Evolutionary conservation across 2,888 invertebrate species (phyloP).

Genomic region (Sinohyriopsis cumingii): DNA sequence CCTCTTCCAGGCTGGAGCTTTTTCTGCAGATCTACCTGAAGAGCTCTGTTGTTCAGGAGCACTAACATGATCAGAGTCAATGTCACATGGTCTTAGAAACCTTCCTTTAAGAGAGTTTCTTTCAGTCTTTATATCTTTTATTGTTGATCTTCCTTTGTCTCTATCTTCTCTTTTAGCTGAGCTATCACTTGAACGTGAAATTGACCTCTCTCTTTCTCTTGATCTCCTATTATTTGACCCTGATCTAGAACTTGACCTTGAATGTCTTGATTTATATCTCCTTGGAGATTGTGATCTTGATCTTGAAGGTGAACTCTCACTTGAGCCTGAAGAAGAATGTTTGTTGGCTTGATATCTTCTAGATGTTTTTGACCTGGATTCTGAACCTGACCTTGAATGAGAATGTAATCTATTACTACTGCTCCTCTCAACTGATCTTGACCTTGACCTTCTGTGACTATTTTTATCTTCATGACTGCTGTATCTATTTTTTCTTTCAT

Average conservation of each 20-base stretch:
- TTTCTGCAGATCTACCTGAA: constrained; percentile 6
- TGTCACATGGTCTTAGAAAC: background rate
- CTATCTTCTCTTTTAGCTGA: constrained; percentile 10
- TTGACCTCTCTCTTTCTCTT: constrained; percentile 24
- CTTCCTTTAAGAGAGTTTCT: background rate
- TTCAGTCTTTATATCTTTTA: background rate
- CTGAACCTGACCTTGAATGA: constrained; percentile 7
- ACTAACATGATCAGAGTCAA: too few relatives aligned
- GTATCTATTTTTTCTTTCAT: too few relatives aligned
- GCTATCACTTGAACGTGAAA: constrained; percentile 24
- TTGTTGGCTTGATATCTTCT: constrained; percentile 17
- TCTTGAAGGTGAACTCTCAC: background rate
- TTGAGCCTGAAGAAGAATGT: constrained; percentile 1
- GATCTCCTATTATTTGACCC: constrained; percentile 25
- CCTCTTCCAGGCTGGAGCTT: constrained; percentile 49
- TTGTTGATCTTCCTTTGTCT: constrained; percentile 3
- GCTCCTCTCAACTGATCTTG: constrained; percentile 16
- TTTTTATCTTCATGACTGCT: background rate
- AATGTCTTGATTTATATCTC: constrained; percentile 4
- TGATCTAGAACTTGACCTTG: constrained; percentile 25
- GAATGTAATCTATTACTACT: constrained; percentile 12
- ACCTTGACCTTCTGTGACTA: background rate
- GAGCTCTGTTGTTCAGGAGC: background rate
- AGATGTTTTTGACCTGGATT: constrained; percentile 25
- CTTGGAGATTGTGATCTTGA: background rate